Evolutionary conservation across 2,113 vertebrate species (phyloP).

Genomic region (Anser brachyrhynchus): DNA sequence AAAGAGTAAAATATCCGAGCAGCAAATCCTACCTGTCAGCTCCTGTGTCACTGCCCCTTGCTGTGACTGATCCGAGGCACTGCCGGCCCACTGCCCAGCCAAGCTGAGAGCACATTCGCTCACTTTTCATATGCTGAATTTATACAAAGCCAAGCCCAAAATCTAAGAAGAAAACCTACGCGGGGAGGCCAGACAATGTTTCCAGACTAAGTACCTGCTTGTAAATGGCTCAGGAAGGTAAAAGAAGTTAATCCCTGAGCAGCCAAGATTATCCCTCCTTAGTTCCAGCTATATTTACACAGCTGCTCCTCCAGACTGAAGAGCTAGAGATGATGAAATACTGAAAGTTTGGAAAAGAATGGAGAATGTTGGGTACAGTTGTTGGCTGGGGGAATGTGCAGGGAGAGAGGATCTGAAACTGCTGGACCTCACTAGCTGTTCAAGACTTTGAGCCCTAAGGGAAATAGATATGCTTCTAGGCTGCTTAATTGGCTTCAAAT

Average conservation of each 20-base stretch:
- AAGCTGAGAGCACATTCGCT: rapidly evolving
- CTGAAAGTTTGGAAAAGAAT: neutral
- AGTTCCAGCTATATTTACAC: constrained; percentile 33
- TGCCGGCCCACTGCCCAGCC: rapidly evolving
- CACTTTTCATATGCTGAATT: neutral
- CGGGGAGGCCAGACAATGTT: neutral
- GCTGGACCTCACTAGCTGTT: neutral
- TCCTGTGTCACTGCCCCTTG: neutral
- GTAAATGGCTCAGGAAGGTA: neutral
- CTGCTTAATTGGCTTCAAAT: constrained; percentile 14
- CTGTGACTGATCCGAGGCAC: neutral
- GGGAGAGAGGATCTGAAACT: neutral
- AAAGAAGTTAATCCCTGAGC: constrained; percentile 5
- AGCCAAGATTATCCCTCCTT: constrained; percentile 24
- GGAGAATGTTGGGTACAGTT: neutral
- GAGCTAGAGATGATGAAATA: constrained; percentile 22
- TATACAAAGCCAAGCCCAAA: neutral
- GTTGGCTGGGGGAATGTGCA: neutral
- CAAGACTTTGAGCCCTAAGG: neutral
- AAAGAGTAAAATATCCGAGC: neutral
- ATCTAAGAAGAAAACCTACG: neutral
- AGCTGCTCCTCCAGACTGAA: constrained; percentile 8
- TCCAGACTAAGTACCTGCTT: neutral
- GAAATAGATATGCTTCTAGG: neutral
- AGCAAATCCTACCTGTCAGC: neutral